These are phyloP conservation scores for Lithophane semibrunnea DNA, from an alignment of 2,888 invertebrate genomes.

Conservation along the genomic window DNA sequence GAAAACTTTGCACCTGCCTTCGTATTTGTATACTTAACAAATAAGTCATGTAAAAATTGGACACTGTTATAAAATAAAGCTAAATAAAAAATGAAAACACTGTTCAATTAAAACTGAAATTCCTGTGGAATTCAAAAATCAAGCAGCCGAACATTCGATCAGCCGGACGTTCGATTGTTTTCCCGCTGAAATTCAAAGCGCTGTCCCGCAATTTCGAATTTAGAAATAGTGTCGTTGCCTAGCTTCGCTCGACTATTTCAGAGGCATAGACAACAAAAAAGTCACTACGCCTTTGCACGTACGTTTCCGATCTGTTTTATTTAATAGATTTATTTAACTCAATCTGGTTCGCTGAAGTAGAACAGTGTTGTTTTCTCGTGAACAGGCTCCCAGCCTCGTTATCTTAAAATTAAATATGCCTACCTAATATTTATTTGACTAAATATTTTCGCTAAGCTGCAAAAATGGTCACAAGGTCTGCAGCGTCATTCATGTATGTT, in stretches of 20 bases:
- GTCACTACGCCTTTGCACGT: constrained; percentile 18
- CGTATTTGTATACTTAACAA: not conserved
- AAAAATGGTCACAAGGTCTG: constrained; percentile 52
- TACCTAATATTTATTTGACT: constrained; percentile 28
- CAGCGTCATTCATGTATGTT: constrained; percentile 33
- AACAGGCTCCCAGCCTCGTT: constrained; percentile 14
- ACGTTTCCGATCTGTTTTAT: constrained; percentile 21
- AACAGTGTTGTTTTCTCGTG: constrained; percentile 11
- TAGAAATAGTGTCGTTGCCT: constrained; percentile 29
- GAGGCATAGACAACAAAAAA: constrained; percentile 32
- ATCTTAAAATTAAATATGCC: constrained; percentile 40
- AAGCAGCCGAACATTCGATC: constrained; percentile 3
- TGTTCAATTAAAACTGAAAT: constrained; percentile 7
- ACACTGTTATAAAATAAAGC: not conserved
- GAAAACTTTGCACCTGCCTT: not conserved
- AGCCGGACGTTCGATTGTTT: constrained; percentile 34
- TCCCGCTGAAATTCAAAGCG: constrained; percentile 26
- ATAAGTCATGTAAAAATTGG: not conserved
- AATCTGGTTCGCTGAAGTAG: constrained; percentile 35
- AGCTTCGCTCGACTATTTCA: constrained; percentile 7
- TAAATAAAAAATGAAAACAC: constrained; percentile 1
- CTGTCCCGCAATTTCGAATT: constrained; percentile 48
- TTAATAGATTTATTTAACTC: constrained; percentile 3
- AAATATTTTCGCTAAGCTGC: constrained; percentile 41
- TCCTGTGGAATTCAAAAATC: constrained; percentile 19